These are phyloP conservation scores for Corythaixoides concolor DNA, from an alignment of 2,113 vertebrate species.

Conservation along the genomic window DNA sequence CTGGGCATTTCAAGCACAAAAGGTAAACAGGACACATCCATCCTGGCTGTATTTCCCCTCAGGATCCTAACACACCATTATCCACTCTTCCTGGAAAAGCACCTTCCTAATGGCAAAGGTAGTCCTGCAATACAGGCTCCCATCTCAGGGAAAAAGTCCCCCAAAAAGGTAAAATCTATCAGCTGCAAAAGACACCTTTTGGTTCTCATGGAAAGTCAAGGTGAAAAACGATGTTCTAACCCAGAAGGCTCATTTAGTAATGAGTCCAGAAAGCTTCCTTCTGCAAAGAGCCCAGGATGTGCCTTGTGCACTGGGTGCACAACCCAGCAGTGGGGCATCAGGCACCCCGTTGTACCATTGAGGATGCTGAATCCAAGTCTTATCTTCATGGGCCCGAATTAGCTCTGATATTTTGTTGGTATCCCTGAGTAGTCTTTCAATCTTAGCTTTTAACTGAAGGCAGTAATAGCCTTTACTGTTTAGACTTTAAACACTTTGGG, in stretches of 20 bases:
- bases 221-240: not conserved
- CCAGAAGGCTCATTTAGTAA: not conserved
- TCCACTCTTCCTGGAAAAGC: not conserved
- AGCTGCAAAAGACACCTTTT: not conserved
- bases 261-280: not conserved
- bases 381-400: not conserved
- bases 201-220: not conserved
- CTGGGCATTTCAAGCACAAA: not conserved
- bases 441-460: not conserved
- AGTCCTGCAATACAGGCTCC: not conserved
- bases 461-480: not conserved
- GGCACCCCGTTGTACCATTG: fast-evolving
- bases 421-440: not conserved
- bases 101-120: not conserved
- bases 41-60: not conserved
- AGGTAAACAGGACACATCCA: not conserved
- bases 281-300: no score
- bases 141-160: fast-evolving
- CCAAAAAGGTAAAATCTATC: not conserved
- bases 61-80: not conserved
- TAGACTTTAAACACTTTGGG: not conserved
- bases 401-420: not conserved
- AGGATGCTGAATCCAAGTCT: not conserved
- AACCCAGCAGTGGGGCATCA: fast-evolving
- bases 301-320: not conserved